Conservation (phyloP, 2,797 vertebrate genomes). For the Orientallactaga sibirica region DNA sequence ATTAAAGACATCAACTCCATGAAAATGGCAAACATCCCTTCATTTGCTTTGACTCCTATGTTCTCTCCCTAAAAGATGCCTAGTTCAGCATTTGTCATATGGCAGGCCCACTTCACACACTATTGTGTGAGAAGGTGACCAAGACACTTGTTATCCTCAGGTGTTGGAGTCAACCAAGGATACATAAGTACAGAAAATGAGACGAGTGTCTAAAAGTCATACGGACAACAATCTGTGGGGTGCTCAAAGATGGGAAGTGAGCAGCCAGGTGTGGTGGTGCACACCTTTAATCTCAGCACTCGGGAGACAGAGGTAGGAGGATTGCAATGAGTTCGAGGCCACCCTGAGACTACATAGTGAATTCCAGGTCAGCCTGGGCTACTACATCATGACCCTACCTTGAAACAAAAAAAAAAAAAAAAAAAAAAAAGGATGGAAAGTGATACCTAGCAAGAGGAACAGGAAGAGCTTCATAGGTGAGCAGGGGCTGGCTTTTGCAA, state of each 20-base stretch:
- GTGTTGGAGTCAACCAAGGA: background rate
- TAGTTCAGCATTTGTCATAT: background rate
- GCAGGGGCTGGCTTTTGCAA: background rate
- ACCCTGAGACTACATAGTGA: too few species aligned
- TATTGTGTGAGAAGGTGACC: background rate
- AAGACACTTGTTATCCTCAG: background rate
- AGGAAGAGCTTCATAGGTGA: background rate
- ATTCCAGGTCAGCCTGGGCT: too few species aligned
- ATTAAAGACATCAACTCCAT: background rate
- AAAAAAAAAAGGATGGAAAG: background rate
- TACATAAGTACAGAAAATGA: background rate
- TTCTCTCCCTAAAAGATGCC: background rate
- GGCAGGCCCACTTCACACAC: background rate
- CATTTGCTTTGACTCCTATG: background rate
- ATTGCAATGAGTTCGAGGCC: too few species aligned
- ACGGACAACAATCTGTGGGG: background rate
- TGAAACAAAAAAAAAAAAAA: too few species aligned
- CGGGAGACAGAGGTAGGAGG: too few species aligned
- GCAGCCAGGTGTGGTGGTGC: too few species aligned
- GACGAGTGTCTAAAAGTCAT: constrained; percentile 1
- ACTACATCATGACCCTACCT: too few species aligned
- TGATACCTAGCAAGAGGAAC: background rate
- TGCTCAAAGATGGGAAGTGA: constrained; percentile 41
- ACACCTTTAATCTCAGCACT: too few species aligned
- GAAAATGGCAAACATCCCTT: background rate